Percentiles rank a stretch among this genome's conserved stretches.
phyloP scores from a whole-genome alignment of 2,113 vertebrate genomes.

The Pachyramphus minor region DNA sequence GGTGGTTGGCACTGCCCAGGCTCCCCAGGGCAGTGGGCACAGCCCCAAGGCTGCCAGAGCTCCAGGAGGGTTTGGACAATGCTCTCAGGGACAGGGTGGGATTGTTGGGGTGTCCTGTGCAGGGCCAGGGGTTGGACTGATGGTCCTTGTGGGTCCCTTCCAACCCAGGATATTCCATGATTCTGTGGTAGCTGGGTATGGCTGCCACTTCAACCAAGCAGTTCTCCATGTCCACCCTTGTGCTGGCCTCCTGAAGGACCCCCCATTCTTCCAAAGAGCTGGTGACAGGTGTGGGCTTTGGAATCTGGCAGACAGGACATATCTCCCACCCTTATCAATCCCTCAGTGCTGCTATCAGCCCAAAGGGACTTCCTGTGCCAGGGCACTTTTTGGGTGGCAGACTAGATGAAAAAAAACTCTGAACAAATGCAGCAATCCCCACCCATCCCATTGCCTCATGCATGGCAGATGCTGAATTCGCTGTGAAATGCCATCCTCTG shows the following conservation, averaged over 20 bases:
- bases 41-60: not conserved
- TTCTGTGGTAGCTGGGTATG: not conserved
- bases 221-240: not conserved
- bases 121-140: not conserved
- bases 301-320: not conserved
- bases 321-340: not conserved
- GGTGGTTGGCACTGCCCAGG: fast-evolving
- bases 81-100: not conserved
- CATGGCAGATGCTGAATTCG: not conserved
- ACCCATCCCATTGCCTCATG: not conserved
- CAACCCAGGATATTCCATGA: not conserved
- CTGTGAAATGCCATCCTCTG: not conserved
- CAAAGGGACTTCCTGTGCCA: not conserved
- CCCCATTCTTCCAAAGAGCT: not conserved
- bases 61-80: fast-evolving
- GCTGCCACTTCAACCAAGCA: not conserved
- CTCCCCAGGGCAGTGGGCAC: not conserved
- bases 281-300: not conserved
- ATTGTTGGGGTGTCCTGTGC: not conserved
- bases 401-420: not conserved
- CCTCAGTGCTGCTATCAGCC: not conserved
- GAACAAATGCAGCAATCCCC: not conserved
- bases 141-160: not conserved
- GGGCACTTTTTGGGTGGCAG: not conserved
- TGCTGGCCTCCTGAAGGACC: not conserved